Base-by-base conservation (phyloP, 2,797 vertebrate species). In the Schizothorax lantsangensis region DNA sequence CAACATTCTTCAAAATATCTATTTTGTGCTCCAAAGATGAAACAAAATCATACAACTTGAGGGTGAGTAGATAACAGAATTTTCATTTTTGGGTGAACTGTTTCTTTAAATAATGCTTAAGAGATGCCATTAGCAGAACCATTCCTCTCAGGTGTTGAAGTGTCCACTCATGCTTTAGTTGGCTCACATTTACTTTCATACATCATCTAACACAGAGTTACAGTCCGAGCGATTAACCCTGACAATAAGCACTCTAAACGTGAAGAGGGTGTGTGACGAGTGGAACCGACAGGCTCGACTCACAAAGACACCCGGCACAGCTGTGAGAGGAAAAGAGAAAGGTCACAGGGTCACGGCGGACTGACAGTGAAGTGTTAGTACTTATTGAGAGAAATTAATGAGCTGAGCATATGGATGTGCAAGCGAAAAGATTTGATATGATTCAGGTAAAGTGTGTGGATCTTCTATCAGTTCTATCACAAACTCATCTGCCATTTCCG, bases 181-280 rank as follows among this genome's bases (percentile, higher is more conserved):
- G 45, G 33, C 7, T 68, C 7, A 38, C 15, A 26, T 82, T 6
- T 36, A 7, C 17, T 69, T 40, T 40, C 49, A 17, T 54, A 26
- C 49, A 73, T 33, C 26, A 10, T 33, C 14, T 15, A 38, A 26
- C 15, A 66, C 49, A 73, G 33, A 79, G 66, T 74, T 21, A 59
- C 5, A 77, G 64, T 52, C 73, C 57, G 71, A 84, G 47, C 33
- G 17, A 74, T 80, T 84, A 45, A 86, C 33, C 47, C 40, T 40
- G 68, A 62, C 54, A 85, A 43, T 66, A 17, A 59, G 12, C 68
- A 26, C 73, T 81, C 23, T 36, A 75, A 21, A 33, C 2, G 30
- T 30, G 62, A 84, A 81, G 59, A 84, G 64, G 81, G 64, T 72
- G 79, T 87, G 72, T 74, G 86, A 89, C 78, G 26, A 78, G 81